A percentile compares a stretch with the other conserved stretches of the same genome.
Evolutionary conservation across 2,113 vertebrate species (phyloP).

Genomic region (Addax nasomaculatus): DNA sequence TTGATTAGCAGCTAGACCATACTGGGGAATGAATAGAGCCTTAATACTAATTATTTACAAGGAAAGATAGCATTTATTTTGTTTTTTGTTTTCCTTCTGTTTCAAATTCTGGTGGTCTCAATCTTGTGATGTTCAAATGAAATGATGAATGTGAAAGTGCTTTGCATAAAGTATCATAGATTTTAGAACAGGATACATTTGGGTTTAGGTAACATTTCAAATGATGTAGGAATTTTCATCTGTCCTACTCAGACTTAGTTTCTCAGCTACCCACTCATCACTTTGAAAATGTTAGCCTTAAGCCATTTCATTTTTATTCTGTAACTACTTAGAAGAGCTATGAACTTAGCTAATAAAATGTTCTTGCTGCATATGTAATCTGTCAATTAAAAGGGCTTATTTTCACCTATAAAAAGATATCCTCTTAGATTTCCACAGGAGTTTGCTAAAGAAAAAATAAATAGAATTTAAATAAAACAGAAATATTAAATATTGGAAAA

Average conservation of each 20-base stretch:
- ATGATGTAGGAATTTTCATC: background rate
- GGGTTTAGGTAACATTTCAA: background rate
- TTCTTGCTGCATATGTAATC: background rate
- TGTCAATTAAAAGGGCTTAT: background rate
- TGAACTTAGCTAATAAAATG: background rate
- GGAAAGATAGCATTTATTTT: background rate
- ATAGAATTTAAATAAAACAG: background rate
- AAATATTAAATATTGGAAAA: background rate
- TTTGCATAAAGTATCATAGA: background rate
- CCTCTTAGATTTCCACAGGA: background rate
- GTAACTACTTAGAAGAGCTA: constrained; percentile 16
- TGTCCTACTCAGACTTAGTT: background rate
- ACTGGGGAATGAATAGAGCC: background rate
- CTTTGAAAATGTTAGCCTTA: constrained; percentile 10
- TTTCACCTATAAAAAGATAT: background rate
- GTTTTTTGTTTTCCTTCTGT: background rate
- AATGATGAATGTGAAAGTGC: background rate
- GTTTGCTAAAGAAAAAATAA: background rate
- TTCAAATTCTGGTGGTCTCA: background rate
- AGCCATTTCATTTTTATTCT: constrained; percentile 8
- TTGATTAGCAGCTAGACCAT: background rate
- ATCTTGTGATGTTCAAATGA: background rate
- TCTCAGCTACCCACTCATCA: background rate
- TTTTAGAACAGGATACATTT: background rate
- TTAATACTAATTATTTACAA: background rate